Evolutionary conservation across 2,797 vertebrate genomes (phyloP), one percentile per base, ranked within the genome.

Genomic region (Enteromius viviparus): DNA sequence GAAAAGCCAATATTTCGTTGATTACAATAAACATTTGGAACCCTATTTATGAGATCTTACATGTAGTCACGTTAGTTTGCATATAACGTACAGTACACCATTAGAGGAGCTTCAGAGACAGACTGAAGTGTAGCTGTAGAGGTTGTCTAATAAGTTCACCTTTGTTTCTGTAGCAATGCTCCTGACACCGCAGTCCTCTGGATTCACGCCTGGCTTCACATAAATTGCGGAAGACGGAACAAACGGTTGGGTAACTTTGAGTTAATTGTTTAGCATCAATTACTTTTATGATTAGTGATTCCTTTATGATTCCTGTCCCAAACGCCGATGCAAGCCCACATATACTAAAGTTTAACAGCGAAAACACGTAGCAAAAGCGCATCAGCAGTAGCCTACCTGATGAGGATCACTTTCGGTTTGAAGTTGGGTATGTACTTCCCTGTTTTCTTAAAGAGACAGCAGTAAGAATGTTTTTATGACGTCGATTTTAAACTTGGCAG

Each of bases 361-460:
- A 37, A 29, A 0, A 17, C 3, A 1, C 19, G 40, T 49, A 64
- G 4, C 29, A 11, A 49, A 34, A 4, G 29, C 32, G 1, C 6
- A 49, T 4, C 8, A 7, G 3, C 32, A 15, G 40, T 7, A 26
- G 26, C 26, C 26, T 26, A 3, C 32, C 32, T 53, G 29, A 40
- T 11, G 6, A 66, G n/a, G 21, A 23, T 3, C 3, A 78, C 29
- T 83, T 78, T 83, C 76, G 75, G 42, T 78, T 83, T 83, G 11
- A 69, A 70, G 37, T 83, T 70, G 40, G 7, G 19, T 34, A 64
- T 17, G 3, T 40, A 83, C 82, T 78, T 83, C 76, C 82, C 9
- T 51, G 2, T 71, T 72, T 70, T 53, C 76, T 83, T 83, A 83
- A 83, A 83, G 82, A 62, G 53, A 71, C 82, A 51, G 74, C 23